Conservation (phyloP, 2,797 vertebrate genomes). For the Gallinago solitaria region DNA sequence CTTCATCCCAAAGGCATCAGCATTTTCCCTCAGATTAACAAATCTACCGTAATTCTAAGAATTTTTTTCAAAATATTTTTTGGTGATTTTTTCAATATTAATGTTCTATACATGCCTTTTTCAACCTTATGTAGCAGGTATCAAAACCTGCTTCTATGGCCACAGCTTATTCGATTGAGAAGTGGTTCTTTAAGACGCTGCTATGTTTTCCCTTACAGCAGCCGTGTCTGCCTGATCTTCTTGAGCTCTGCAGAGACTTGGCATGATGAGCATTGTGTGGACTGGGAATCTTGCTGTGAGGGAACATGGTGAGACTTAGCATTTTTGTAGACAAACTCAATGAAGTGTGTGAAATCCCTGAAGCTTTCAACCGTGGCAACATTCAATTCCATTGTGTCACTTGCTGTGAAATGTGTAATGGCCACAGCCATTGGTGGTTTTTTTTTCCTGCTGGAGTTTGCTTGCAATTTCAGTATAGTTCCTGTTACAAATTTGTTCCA, state of each 20-base stretch:
- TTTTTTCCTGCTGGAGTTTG: background rate
- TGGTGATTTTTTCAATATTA: background rate
- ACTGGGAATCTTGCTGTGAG: constrained; percentile 32
- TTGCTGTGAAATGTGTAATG: background rate
- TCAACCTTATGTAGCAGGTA: background rate
- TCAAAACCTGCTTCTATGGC: background rate
- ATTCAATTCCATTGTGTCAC: constrained; percentile 22
- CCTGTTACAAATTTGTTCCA: background rate
- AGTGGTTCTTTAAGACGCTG: background rate
- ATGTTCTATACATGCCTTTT: background rate
- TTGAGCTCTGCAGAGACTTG: background rate
- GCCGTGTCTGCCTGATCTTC: background rate
- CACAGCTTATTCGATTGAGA: background rate
- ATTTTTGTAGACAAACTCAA: background rate
- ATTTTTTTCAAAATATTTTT: background rate
- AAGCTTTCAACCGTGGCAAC: constrained; percentile 36
- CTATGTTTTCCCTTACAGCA: background rate
- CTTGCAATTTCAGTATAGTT: background rate
- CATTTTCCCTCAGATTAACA: background rate
- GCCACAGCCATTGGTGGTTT: background rate
- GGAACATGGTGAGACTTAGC: background rate
- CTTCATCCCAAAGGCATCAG: background rate
- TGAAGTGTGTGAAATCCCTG: constrained; percentile 5
- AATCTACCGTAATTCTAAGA: background rate
- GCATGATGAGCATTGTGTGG: background rate